Conservation (phyloP, 2,113 vertebrate species). For the Nycticebus coucang region DNA sequence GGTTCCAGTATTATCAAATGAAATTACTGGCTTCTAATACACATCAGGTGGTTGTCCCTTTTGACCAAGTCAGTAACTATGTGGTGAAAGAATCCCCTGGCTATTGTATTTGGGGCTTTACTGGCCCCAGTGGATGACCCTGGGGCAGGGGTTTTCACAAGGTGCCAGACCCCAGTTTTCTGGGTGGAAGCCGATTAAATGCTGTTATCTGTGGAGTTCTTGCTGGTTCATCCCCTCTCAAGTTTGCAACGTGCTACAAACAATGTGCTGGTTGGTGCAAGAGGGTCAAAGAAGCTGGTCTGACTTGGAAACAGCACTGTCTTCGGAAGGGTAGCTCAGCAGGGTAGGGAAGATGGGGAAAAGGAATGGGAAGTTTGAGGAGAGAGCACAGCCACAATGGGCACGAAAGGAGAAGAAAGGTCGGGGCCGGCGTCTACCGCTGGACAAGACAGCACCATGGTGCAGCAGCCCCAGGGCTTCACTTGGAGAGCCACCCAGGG, state of each 20-base stretch:
- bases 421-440: rapidly evolving
- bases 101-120: not conserved
- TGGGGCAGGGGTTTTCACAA: not conserved
- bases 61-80: not conserved
- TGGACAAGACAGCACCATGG: rapidly evolving
- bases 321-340: not conserved
- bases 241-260: not conserved
- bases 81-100: not conserved
- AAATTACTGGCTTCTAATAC: not conserved
- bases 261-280: not conserved
- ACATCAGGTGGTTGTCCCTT: not conserved
- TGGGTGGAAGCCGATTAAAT: not conserved
- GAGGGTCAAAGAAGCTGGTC: not conserved
- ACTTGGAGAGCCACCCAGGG: not conserved
- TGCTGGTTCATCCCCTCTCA: not conserved
- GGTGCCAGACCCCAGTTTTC: not conserved
- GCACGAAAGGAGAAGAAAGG: not conserved
- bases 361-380: not conserved
- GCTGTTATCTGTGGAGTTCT: not conserved
- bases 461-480: not conserved
- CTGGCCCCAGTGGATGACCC: not conserved
- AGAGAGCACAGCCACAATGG: not conserved
- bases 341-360: too few relatives aligned
- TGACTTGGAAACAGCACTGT: not conserved
- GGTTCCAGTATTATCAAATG: not conserved